These are phyloP conservation scores for Montipora efflorescens DNA, from an alignment of 64 coral and sea anemone species.

Conservation along the genomic window DNA sequence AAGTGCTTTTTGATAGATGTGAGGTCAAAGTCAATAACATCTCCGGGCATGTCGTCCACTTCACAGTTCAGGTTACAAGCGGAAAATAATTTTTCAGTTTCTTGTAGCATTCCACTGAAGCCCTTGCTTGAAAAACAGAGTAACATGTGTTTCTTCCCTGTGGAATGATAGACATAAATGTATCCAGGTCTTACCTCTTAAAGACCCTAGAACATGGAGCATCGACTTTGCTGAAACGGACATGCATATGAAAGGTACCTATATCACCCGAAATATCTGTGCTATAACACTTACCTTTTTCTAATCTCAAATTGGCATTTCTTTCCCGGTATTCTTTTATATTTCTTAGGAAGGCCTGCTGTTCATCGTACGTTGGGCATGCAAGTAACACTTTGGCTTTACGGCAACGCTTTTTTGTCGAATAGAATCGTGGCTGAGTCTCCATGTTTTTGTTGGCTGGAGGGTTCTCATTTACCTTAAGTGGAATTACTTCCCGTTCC, in stretches of 20 bases:
- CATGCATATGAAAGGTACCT: too few relatives aligned
- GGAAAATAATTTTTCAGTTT: not conserved
- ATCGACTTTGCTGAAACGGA: too few relatives aligned
- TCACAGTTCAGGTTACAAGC: not conserved
- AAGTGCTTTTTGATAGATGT: not conserved
- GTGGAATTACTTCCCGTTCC: too few relatives aligned
- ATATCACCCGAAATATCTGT: too few relatives aligned
- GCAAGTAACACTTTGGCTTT: not conserved
- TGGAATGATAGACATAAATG: not conserved
- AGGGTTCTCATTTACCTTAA: constrained; percentile 30
- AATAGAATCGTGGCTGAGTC: not conserved
- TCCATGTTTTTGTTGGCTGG: constrained; percentile 7
- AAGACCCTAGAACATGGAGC: too few relatives aligned
- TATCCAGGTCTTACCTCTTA: too few relatives aligned
- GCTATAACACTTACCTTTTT: too few relatives aligned
- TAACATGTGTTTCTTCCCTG: not conserved
- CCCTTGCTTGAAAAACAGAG: not conserved
- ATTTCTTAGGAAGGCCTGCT: not conserved
- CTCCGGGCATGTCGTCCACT: not conserved
- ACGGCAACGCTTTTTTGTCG: not conserved
- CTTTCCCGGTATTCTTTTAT: not conserved
- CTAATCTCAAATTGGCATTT: not conserved
- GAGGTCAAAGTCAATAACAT: not conserved
- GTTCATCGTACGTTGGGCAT: not conserved
- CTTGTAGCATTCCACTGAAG: not conserved